Evolutionary conservation across 2,797 vertebrate species (phyloP).

Genomic region (Gobio occitaniae): DNA sequence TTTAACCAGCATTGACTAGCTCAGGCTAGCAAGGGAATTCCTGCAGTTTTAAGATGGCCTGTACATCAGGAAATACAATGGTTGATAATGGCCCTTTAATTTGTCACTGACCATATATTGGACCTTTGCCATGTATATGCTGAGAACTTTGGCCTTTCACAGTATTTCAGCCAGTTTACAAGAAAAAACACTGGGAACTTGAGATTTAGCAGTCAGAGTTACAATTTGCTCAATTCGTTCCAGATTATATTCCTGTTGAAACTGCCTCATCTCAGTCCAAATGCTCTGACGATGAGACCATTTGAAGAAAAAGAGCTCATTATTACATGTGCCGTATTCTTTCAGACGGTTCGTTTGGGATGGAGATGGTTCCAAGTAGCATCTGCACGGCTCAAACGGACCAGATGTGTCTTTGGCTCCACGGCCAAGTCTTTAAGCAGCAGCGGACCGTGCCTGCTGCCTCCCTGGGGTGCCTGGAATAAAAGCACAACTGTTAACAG

Average conservation of each 20-base stretch:
- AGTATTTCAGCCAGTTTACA: conserved; percentile 17
- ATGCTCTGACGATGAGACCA: conserved; percentile 29
- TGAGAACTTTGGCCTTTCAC: conserved; percentile 12
- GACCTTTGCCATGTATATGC: conserved; percentile 6
- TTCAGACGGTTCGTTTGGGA: conserved; percentile 38
- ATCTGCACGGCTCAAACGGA: conserved; percentile 71
- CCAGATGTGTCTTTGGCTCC: conserved; percentile 78
- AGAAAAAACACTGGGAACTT: conserved; percentile 14
- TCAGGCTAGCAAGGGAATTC: background rate
- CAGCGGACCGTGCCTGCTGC: conserved; percentile 64
- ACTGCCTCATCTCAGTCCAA: conserved; percentile 32
- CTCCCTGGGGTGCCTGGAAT: conserved; percentile 74
- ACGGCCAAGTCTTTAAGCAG: conserved; percentile 74
- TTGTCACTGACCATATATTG: conserved; percentile 3
- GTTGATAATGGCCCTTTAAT: background rate
- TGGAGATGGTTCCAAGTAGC: conserved; percentile 67
- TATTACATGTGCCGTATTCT: conserved; percentile 38
- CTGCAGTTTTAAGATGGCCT: background rate
- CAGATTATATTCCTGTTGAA: conserved; percentile 27
- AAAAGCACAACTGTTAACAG: conserved; percentile 79
- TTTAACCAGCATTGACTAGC: background rate
- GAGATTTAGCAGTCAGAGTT: conserved; percentile 5
- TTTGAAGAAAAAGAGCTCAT: conserved; percentile 33
- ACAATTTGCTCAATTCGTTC: conserved; percentile 28
- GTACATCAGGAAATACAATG: background rate